Evolutionary conservation across 2,797 vertebrate species (phyloP), one percentile per base, ranked within the genome.

Genomic region (Micrastur ruficollis): DNA sequence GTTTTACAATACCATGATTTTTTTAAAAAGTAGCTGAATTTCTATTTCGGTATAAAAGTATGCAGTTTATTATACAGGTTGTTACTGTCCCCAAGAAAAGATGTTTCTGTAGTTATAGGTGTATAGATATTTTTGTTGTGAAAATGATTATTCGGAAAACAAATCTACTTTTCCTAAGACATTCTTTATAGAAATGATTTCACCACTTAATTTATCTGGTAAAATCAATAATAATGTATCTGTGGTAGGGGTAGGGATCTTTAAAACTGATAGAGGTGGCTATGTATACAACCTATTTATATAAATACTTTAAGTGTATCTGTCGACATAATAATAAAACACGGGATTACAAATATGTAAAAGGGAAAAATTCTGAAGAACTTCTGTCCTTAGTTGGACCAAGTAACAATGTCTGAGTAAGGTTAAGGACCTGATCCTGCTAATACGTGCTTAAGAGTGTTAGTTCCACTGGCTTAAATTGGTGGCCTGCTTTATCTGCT

Each of bases 221-320:
- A 97, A 97, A 98, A 97, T 89, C 8, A 79, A 86, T 92, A 97
- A 81, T 93, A 90, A 81, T 74, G 71, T 91, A 67, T 97, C 96
- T 97, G 96, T 96, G 95, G 95, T 97, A 90, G 96, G 94, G 94
- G 63, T 98, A 98, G 97, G 97, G 97, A 95, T 91, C 96, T 96
- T 94, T 86, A 85, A 94, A 97, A 92, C 92, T 92, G 85, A 83
- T 97, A 97, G 96, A 97, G 56, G 89, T 97, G 96, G 80, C 93
- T 97, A 62, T 97, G 92, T 96, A 90, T 97, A 95, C 96, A 97
- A 88, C 91, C 62, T 98, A 97, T 98, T 98, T 98, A 98, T 98
- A 96, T 96, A 95, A 97, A 93, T 89, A 86, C 86, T 96, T 96
- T 90, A 90, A 94, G 88, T 97, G 91, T 97, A 95, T 98, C 94